phyloP scores from a whole-genome alignment of 92 coral and sea anemone species.

The Diadumene lineata region DNA sequence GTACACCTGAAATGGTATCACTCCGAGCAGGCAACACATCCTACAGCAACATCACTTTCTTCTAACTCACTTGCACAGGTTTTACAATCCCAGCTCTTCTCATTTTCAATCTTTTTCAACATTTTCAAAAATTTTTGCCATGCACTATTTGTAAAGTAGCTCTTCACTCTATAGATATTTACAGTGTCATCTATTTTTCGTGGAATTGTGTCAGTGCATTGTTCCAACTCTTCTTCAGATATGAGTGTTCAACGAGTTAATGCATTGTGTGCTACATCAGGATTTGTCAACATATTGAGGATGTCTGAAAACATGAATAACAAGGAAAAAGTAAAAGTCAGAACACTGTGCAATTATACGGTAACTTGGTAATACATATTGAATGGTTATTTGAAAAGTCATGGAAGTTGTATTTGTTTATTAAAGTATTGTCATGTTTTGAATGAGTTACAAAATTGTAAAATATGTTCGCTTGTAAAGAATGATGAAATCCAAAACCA shows the following conservation, averaged over 20 bases:
- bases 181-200: constrained; percentile 30
- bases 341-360: neutral
- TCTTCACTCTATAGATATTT: constrained; percentile 31
- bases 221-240: neutral
- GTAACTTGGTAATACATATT: no score
- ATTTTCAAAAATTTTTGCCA: neutral
- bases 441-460: no score
- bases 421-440: no score
- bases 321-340: neutral
- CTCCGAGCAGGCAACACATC: constrained; percentile 38
- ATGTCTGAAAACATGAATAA: neutral
- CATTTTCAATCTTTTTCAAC: constrained; percentile 14
- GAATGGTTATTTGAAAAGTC: neutral
- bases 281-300: constrained; percentile 9
- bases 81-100: constrained; percentile 24
- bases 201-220: neutral
- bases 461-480: no score
- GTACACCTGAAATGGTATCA: constrained; percentile 34
- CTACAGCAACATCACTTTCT: constrained; percentile 22
- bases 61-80: constrained; percentile 15
- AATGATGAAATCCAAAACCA: neutral
- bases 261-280: constrained; percentile 8
- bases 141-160: neutral
- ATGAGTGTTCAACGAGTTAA: neutral
- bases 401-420: no score